Conservation (phyloP, 2,113 vertebrate species). For the Seriola dumerili region DNA sequence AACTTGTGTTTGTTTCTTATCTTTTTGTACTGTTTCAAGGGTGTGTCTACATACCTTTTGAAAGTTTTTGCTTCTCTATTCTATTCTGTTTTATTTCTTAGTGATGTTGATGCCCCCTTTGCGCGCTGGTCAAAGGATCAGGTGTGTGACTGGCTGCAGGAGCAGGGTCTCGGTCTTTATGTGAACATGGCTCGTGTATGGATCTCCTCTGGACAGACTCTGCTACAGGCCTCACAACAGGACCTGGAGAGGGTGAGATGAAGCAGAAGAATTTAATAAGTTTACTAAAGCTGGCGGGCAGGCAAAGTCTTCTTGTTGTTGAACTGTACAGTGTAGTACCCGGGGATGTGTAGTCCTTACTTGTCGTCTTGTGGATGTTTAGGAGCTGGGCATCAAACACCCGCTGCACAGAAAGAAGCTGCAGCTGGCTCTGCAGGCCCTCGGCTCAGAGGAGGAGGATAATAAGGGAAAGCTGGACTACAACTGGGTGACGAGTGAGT, state of each 20-base stretch:
- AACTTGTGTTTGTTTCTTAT: background rate
- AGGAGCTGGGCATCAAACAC: conserved; percentile 98
- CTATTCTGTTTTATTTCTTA: conserved; percentile 59
- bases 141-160: conserved; percentile 95
- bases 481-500: conserved; percentile 98
- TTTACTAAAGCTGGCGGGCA: background rate
- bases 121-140: conserved; percentile 98
- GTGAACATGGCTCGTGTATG: conserved; percentile 90
- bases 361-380: conserved; percentile 14
- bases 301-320: background rate
- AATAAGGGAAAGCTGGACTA: conserved; percentile 96
- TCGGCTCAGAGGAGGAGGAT: conserved; percentile 96
- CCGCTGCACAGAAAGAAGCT: conserved; percentile 96
- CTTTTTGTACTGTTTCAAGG: background rate
- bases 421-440: conserved; percentile 94
- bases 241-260: conserved; percentile 95
- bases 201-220: conserved; percentile 95
- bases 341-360: background rate
- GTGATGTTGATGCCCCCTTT: conserved; percentile 96
- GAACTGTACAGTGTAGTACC: background rate
- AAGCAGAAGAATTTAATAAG: conserved; percentile 19
- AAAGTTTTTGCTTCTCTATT: background rate
- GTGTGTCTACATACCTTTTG: background rate
- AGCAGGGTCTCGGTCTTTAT: conserved; percentile 94
- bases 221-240: conserved; percentile 95